Evolutionary conservation across 1,140 invertebrate genomes (phyloP), one percentile per base, ranked within the genome.

Genomic region (Parapsyche elsis): DNA sequence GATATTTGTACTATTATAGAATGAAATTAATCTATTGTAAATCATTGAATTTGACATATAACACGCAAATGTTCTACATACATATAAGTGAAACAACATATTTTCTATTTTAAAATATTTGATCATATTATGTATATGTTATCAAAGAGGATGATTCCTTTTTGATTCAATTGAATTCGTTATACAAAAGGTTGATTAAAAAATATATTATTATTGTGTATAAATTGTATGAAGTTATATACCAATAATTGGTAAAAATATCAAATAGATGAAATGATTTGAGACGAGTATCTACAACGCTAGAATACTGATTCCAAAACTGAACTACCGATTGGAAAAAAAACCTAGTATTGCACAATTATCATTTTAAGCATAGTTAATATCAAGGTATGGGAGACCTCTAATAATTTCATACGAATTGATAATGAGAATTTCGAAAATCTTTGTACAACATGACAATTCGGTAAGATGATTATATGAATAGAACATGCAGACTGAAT

Each of bases 301-400:
- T 67, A 67, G 24, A 67, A 67, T 67, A 67, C 24, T 26, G 64
- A 67, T 67, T 67, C n/a, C 64, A 30, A 61, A 67, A 67, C 64
- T 67, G 64, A 67, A 67, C 64, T 67, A 67, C 24, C 9, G 64
- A 67, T 26, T 67, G 9, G 14, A 23, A 30, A 67, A 30, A 26
- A 23, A 67, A 67, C 19, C 64, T 67, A 26, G 64, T 67, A 26
- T 67, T 67, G 64, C 64, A 67, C 64, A 67, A 23, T 67, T 67
- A 67, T 19, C 24, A 61, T 67, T 67, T 67, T 9, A 67, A 67
- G 64, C 64, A 67, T 26, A 67, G 24, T 26, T n/a, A 23, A 26
- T 12, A 26, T 26, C 9, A 24, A 26, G 10, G 9, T 67, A 26
- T 26, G 5, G 24, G 24, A 26, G 9, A 26, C 24, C 24, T 67